These are phyloP conservation scores for Rousettus madagascariensis DNA, from an alignment of 2,797 vertebrate genomes.

Conservation along the genomic window DNA sequence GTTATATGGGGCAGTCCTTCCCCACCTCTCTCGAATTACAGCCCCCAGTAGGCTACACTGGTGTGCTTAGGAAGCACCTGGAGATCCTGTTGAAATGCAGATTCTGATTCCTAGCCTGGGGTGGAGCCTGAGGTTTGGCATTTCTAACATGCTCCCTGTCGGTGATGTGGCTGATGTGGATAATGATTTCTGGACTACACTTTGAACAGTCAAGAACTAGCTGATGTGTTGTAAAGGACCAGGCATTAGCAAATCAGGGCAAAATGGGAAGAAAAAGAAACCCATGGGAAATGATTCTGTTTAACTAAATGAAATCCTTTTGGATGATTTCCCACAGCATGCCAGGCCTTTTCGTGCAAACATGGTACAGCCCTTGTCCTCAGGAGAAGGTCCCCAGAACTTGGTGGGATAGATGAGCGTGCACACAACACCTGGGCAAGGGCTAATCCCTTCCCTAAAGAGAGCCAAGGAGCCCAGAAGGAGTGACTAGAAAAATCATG, in stretches of 20 bases:
- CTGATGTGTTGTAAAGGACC: neutral
- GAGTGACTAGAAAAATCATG: neutral
- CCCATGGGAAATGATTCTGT: neutral
- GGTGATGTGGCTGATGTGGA: neutral
- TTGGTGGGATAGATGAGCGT: neutral
- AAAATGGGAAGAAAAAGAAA: neutral
- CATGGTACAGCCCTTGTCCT: neutral
- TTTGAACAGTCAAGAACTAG: slow-evolving; percentile 1
- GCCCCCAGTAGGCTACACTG: neutral
- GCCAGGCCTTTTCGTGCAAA: neutral
- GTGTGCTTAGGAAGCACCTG: neutral
- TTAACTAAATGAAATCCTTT: slow-evolving; percentile 11
- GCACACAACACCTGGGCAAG: rapidly evolving
- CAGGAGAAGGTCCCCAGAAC: neutral
- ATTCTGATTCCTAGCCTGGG: neutral
- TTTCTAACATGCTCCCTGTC: neutral
- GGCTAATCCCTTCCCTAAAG: neutral
- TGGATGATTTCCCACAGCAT: neutral
- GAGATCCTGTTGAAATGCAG: neutral
- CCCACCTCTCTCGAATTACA: neutral
- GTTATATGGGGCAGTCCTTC: rapidly evolving
- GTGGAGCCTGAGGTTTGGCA: neutral
- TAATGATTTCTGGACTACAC: neutral
- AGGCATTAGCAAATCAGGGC: neutral
- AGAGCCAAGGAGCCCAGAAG: neutral